Evolutionary conservation across 2,113 vertebrate genomes (phyloP).

Genomic region (Mandrillus leucophaeus): DNA sequence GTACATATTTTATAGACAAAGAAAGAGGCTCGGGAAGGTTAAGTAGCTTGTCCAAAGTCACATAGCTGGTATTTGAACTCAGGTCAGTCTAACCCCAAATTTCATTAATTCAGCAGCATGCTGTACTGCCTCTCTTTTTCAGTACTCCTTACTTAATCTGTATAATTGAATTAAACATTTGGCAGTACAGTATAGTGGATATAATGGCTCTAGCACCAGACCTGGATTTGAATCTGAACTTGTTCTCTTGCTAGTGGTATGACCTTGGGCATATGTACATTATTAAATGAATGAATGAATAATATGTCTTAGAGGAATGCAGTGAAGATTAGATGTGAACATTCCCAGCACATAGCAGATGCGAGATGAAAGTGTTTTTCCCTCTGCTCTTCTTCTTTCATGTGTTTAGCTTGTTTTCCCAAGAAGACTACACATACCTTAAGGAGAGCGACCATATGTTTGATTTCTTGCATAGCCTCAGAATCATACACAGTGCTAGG

Average conservation of each 20-base stretch:
- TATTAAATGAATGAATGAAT: slow-evolving; percentile 24
- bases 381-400: background rate
- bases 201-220: slow-evolving; percentile 21
- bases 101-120: slow-evolving; percentile 16
- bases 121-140: background rate
- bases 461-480: background rate
- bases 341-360: background rate
- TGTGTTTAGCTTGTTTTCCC: slow-evolving; percentile 15
- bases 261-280: background rate
- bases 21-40: slow-evolving; percentile 8
- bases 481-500: background rate
- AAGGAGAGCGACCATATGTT: background rate
- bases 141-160: background rate
- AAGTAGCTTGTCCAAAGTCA: slow-evolving; percentile 50
- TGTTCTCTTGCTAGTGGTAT: slow-evolving; percentile 15
- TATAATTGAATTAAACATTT: slow-evolving; percentile 48
- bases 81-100: slow-evolving; percentile 31
- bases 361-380: background rate
- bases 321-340: slow-evolving; percentile 34
- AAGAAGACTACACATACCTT: background rate
- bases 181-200: background rate
- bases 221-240: slow-evolving; percentile 37
- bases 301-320: background rate
- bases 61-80: slow-evolving; percentile 31
- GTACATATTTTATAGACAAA: slow-evolving; percentile 1